Percentiles rank a stretch among this genome's conserved stretches.
Evolutionary conservation across 2,113 vertebrate species (phyloP).

Genomic region (Genyomyrus donnyi): DNA sequence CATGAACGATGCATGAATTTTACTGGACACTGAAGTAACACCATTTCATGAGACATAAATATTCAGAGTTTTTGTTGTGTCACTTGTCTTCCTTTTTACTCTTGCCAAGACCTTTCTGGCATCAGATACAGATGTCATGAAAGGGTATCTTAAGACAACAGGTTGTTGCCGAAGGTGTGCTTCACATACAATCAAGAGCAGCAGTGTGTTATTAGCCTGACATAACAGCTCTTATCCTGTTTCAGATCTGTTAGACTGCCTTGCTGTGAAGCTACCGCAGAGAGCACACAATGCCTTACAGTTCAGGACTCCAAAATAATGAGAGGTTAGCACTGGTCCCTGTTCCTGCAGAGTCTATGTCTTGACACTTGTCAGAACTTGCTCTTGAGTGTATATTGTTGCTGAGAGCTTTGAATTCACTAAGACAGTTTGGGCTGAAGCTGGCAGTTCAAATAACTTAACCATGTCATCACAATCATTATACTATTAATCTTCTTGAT

Average conservation of each 20-base stretch:
- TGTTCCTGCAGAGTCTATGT: neutral
- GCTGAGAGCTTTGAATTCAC: constrained; percentile 10
- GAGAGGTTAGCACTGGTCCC: neutral
- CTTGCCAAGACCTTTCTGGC: neutral
- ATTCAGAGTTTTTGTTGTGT: neutral
- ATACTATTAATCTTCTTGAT: neutral
- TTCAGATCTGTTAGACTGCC: neutral
- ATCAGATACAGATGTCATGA: neutral
- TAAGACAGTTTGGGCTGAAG: neutral
- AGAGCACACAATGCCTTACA: neutral
- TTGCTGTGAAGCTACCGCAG: neutral
- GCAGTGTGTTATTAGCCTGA: neutral
- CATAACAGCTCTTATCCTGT: neutral
- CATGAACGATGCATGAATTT: neutral
- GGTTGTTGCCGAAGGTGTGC: neutral
- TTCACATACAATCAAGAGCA: neutral
- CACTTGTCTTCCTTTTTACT: neutral
- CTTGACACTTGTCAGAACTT: constrained; percentile 6
- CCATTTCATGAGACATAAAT: neutral
- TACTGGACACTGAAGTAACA: neutral
- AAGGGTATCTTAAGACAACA: neutral
- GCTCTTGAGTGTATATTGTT: neutral
- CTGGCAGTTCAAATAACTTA: constrained; percentile 2
- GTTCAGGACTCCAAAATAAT: constrained; percentile 4
- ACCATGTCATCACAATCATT: neutral